Percentiles rank a stretch among this genome's conserved stretches.
These are phyloP conservation scores for Abscondita cerata DNA, from an alignment of 2,888 invertebrate species.

Conservation along the genomic window DNA sequence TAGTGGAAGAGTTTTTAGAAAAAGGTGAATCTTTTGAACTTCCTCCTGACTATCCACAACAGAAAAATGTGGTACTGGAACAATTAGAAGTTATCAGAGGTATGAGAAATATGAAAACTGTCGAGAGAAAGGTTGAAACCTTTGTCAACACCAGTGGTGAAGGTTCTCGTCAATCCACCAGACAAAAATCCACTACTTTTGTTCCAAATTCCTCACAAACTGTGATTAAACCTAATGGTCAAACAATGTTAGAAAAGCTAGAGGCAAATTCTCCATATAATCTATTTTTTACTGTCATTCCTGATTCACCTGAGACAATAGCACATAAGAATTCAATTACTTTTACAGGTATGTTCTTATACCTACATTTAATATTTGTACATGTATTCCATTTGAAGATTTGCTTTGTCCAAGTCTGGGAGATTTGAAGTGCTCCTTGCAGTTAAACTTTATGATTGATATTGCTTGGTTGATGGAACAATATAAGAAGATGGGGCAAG, in stretches of 20 bases:
- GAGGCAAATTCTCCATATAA: slow-evolving; percentile 74
- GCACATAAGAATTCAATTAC: slow-evolving; percentile 71
- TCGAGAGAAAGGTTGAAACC: background rate
- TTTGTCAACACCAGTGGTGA: slow-evolving; percentile 19
- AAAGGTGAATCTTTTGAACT: slow-evolving; percentile 62
- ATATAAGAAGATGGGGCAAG: slow-evolving; percentile 78
- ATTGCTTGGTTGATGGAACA: slow-evolving; percentile 88
- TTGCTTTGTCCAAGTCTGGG: slow-evolving; percentile 81
- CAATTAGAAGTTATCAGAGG: slow-evolving; percentile 66
- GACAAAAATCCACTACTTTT: slow-evolving; percentile 54
- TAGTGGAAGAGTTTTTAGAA: slow-evolving; percentile 72
- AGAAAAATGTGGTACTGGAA: slow-evolving; percentile 64
- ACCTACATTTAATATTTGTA: background rate
- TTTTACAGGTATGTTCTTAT: slow-evolving; percentile 69
- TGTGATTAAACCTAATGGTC: background rate
- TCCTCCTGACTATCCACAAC: slow-evolving; percentile 63
- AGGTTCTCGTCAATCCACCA: slow-evolving; percentile 43
- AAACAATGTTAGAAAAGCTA: slow-evolving; percentile 70
- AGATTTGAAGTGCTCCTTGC: slow-evolving; percentile 74
- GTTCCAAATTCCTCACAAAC: slow-evolving; percentile 50
- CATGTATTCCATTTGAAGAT: slow-evolving; percentile 63
- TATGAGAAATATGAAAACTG: slow-evolving; percentile 20
- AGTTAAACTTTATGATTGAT: slow-evolving; percentile 94
- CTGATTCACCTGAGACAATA: slow-evolving; percentile 69
- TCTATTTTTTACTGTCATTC: slow-evolving; percentile 77